Base-by-base conservation (phyloP, 2,888 invertebrate genomes). In the Dusona sp. region DNA sequence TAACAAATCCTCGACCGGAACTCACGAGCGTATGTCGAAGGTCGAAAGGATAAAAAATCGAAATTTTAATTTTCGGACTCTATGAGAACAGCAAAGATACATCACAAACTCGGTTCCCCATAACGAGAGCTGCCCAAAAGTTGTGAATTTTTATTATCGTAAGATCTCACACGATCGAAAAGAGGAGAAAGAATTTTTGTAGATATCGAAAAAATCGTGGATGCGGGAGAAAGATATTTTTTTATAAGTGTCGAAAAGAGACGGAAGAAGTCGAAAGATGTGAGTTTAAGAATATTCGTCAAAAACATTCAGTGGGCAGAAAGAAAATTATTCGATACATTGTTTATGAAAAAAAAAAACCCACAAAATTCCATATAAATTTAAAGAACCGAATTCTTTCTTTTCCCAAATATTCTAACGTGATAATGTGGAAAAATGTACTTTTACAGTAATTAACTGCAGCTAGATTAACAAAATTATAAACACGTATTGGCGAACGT, bases 161-260 rank as follows among this genome's bases (percentile, higher is more conserved):
- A 22, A 11, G 65, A 70, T 38, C 54, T 51, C 75, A 25, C 42
- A 13, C 33, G 72, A 36, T 36, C 36, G 72, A 11, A 29, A 45
- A 16, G 13, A 9, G 57, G 38, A 51, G 36, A 57, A 64, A 29
- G 42, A 11, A 77, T 65, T 68, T 29, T 57, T 79, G 83, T 79
- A 83, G 78, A 83, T 79, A 83, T 54, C 25, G 4, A 36, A 42
- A 38, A 19, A 70, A 42, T 67, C 42, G 48, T 29, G 65, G 22
- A 54, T 19, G n/a, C n/a, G 33, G 51, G 16, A n/a, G 45, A 79
- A 45, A 68, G 48, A 84, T 84, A 84, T 84, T 84, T 84, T 84
- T 84, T 82, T 83, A 65, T 79, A 73, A 67, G n/a, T 64, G 11
- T 68, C 22, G 61, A 61, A 78, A 64, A 54, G n/a, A 45, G 42